Evolutionary conservation across 2,113 vertebrate species (phyloP), one percentile per base, ranked within the genome.

Genomic region (Chinchilla lanigera): DNA sequence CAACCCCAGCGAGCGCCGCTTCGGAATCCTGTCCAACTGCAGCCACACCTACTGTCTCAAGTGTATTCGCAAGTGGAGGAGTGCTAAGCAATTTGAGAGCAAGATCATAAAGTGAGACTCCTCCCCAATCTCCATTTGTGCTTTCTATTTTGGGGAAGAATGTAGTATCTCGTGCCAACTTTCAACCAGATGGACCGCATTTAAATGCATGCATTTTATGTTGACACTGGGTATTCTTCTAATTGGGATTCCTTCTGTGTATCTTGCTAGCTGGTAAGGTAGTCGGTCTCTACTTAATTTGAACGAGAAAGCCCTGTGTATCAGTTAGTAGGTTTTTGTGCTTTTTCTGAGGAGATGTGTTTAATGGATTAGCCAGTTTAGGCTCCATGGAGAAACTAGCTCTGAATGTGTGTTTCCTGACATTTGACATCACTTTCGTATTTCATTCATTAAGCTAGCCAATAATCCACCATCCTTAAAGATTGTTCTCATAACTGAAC

Each of bases 11-110:
- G 99, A 99, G 98, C 99, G 99, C n/a, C 99, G 99, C 71, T 99
- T 99, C 2, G 99, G 99, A 83, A 99, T 99, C 97, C 99, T 99
- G 71, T 99, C 99, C 99, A 99, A 99, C 99, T 99, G 99, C 98
- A 99, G 95, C 98, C 99, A 99, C 98, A 99, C 99, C 98, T 99
- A 99, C 99, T 99, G 99, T 97, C 99, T 99, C 95, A 99, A 99
- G 98, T 99, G 99, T 98, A 99, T 99, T 97, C 99, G 99, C 98
- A 99, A 99, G 98, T 99, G 99, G 99, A 99, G 99, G 98, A 99
- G 99, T 69, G 99, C 99, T 98, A 99, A 99, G 96, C 99, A 99
- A 95, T 99, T 99, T 94, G 99, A 99, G 98, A 99, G 99, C 99
- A 99, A 99, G 99, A 99, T 99, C 97, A 99, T 99, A 99, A 99